Percentiles rank a stretch among this genome's conserved stretches.
Conservation (phyloP, 2,113 vertebrate species). For the Cichladusa arquata region DNA sequence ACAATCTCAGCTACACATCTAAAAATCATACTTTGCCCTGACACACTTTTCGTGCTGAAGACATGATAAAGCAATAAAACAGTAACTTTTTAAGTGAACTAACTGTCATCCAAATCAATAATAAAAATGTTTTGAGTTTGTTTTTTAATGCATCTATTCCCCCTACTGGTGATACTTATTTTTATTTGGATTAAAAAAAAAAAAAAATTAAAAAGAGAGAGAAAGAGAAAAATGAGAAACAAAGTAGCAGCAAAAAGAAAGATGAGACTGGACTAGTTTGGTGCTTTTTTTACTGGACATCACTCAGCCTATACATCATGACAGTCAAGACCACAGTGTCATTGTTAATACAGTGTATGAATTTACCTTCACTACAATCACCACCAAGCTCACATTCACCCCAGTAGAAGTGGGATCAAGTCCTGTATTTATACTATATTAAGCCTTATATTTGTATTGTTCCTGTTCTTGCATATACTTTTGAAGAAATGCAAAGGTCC, state of each 20-base stretch:
- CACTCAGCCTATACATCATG: fast-evolving
- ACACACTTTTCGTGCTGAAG: not conserved
- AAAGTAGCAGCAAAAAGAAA: constrained; percentile 8
- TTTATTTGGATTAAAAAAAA: constrained; percentile 54
- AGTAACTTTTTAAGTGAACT: constrained; percentile 60
- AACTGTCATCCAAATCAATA: constrained; percentile 56
- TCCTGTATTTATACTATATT: not conserved
- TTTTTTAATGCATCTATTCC: constrained; percentile 81
- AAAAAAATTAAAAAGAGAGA: not conserved
- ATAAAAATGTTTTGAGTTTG: constrained; percentile 68
- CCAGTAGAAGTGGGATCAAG: not conserved
- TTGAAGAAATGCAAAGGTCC: not conserved
- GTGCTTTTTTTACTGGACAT: not conserved
- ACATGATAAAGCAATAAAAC: constrained; percentile 27
- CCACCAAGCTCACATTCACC: not conserved
- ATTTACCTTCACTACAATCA: not conserved
- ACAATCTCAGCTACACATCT: not conserved
- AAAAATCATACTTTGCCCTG: not conserved
- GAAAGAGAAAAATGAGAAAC: not conserved
- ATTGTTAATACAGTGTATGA: not conserved
- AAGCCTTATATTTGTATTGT: not conserved
- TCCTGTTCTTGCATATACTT: not conserved
- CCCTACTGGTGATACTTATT: constrained; percentile 82
- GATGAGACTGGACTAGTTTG: not conserved
- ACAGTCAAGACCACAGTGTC: not conserved